These are phyloP conservation scores for Mythimna albipuncta DNA, from an alignment of 2,888 invertebrate species.

Conservation along the genomic window DNA sequence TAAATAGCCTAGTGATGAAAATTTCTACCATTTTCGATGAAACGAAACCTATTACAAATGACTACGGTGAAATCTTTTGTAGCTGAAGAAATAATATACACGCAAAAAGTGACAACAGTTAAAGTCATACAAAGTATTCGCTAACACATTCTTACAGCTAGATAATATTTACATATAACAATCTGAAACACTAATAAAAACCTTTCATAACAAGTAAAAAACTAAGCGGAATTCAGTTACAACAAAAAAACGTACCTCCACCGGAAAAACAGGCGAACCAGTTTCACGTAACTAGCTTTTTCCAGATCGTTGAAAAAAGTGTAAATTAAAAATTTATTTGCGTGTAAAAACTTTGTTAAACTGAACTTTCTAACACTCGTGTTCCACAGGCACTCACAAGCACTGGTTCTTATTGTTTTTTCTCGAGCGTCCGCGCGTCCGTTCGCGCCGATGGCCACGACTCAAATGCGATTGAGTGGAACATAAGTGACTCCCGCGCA, in stretches of 20 bases:
- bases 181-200: conserved; percentile 38
- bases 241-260: conserved; percentile 70
- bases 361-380: conserved; percentile 70
- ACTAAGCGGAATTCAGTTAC: conserved; percentile 55
- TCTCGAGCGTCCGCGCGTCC: conserved; percentile 70
- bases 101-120: not conserved
- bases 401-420: conserved; percentile 68
- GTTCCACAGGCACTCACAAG: conserved; percentile 71
- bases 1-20: not conserved
- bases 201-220: conserved; percentile 59
- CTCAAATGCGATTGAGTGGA: conserved; percentile 90
- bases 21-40: not conserved
- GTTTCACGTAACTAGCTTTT: conserved; percentile 57
- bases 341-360: conserved; percentile 58
- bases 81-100: not conserved
- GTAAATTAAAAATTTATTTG: conserved; percentile 58
- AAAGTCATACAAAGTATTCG: not conserved
- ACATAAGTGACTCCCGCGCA: conserved; percentile 85
- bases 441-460: conserved; percentile 72
- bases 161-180: conserved; percentile 47
- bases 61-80: not conserved
- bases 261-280: conserved; percentile 60
- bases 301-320: conserved; percentile 47
- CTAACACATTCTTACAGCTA: not conserved
- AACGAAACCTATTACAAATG: not conserved